Base-by-base conservation (phyloP, 2,888 invertebrate genomes). In the Drosophila lacicola region DNA sequence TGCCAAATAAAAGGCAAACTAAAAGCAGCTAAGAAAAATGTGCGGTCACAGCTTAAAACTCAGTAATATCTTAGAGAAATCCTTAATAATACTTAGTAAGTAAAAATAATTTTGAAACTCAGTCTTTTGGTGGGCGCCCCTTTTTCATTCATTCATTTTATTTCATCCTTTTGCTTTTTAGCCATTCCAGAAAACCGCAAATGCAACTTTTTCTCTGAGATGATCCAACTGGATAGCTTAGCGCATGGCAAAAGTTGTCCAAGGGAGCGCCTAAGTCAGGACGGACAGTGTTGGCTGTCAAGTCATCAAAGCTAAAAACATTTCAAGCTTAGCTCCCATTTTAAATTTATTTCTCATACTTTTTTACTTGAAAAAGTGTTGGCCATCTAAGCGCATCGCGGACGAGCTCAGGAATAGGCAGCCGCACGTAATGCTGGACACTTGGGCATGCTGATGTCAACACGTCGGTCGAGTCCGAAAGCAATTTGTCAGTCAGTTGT, bases 401-500 rank as follows among this genome's bases (percentile, higher is more conserved):
- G 25, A 25, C 8, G 25, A 25, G 25, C 25, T 6, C 6, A 25
- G 25, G 8, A 25, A 25, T 25, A 25, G 25, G 25, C 25, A 25
- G 8, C 33, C 4, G 13, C 21, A 42, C 42, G 14, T 29, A 36
- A 25, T 0, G 36, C 37, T 44, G 56, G 37, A 49, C 37, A 62
- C 6, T 44, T 29, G 64, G 33, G 17, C 51, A 50, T 21, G 25
- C 34, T 41, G 36, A 82, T 78, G 80, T 77, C 88, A 89, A 62
- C 83, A 74, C 73, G 78, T 82, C 88, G 85, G 74, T 62, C 68
- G 71, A 64, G 82, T 84, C 84, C 88, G 80, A 88, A 88, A 86
- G 85, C 88, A 86, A 86, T 86, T 86, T 86, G 86, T 89, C 85
- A 86, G 74, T 51, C 85, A 76, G 79, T 82, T 89, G 82, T 88